Evolutionary conservation across 37 sponge, comb jelly and placozoan species (phyloP), one percentile per base, ranked within the genome.

Genomic region (Spongia lamella): DNA sequence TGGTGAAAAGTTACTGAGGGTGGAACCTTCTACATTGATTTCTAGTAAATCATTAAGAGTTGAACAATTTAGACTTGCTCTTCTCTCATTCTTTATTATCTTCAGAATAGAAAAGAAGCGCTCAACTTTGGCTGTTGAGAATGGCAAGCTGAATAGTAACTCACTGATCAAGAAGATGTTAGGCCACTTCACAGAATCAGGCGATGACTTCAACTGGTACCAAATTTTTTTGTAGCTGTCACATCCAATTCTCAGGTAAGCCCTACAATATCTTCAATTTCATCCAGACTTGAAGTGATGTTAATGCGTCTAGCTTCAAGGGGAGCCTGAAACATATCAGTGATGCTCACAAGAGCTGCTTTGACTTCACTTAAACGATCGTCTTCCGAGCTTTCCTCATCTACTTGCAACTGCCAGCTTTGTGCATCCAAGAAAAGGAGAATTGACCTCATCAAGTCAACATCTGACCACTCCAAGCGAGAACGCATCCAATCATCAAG

Each of bases 141-240:
- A 74, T 25, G 80, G 86, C 22, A 86, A 70, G 43, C 86, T 86
- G 40, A 86, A 86, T 17, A 63, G 34, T n/a, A n/a, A n/a, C n/a
- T n/a, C n/a, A n/a, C n/a, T n/a, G n/a, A n/a, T n/a, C n/a, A n/a
- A n/a, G n/a, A 87, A 68, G 21, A 70, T 39, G 57, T 80, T 76
- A n/a, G 85, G 63, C 82, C 87, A 86, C 29, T 63, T 86, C 9
- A 56, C 9, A 2, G 60, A 64, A 70, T 80, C 88, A 61, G 72
- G 78, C 27, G 57, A 50, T 1, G 78, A 61, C 26, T 70, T 47
- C 32, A 87, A 72, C 76, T 87, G 80, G 78, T 80, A 81, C 85
- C 85, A 84, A 34, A 84, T 66, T 27, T 78, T 78, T 25, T 67
- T n/a, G 43, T 78, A 78, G 25, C 52, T 54, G 30, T 43, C 37